Conservation (phyloP, 2,113 vertebrate genomes). For the Apteryx owenii region DNA sequence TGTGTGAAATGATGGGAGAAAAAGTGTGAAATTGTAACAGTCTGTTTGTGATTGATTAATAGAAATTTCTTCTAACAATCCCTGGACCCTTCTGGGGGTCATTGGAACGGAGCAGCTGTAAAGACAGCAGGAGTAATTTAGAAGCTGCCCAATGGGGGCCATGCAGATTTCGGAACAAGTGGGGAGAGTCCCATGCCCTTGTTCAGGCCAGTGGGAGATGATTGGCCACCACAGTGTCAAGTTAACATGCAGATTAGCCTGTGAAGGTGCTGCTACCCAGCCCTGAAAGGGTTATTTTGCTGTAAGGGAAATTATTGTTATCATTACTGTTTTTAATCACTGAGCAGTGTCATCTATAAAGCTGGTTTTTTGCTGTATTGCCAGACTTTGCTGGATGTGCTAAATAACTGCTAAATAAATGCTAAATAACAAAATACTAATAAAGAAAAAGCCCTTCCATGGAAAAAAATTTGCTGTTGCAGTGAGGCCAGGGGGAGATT, state of each 20-base stretch:
- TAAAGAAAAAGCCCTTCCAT: background rate
- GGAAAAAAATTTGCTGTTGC: rapidly evolving
- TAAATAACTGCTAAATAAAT: background rate
- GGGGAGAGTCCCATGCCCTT: conserved; percentile 74
- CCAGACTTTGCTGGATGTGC: background rate
- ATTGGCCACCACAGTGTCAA: conserved; percentile 52
- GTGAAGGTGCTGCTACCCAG: conserved; percentile 27
- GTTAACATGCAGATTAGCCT: conserved; percentile 69
- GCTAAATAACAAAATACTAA: background rate
- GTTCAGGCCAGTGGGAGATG: conserved; percentile 54
- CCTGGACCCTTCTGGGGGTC: conserved; percentile 80
- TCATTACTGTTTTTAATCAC: background rate
- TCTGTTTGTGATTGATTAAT: conserved; percentile 85
- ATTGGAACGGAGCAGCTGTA: conserved; percentile 86
- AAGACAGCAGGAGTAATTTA: conserved; percentile 83
- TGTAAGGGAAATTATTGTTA: background rate
- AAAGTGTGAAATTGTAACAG: conserved; percentile 87
- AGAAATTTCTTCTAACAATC: conserved; percentile 82
- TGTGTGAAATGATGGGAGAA: conserved; percentile 81
- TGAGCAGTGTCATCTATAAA: background rate
- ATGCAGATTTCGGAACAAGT: conserved; percentile 68
- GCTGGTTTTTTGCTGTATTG: background rate
- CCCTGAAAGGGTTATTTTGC: conserved; percentile 12
- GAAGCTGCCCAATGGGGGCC: conserved; percentile 70
- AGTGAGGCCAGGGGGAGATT: background rate